phyloP scores from a whole-genome alignment of 2,113 vertebrate genomes.

The Pachypanchax playfairii region DNA sequence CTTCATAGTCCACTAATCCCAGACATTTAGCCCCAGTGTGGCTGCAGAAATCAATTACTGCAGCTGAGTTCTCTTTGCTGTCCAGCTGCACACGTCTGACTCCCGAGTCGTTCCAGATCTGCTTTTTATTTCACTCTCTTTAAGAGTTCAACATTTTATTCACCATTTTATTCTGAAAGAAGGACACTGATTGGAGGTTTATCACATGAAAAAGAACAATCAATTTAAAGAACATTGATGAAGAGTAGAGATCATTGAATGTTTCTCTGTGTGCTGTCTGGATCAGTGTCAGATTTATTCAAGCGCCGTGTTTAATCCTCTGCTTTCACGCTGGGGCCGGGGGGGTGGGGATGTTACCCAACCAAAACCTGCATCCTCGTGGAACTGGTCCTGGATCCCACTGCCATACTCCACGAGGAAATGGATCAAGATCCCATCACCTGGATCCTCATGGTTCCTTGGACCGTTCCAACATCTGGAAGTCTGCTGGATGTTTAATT shows the following conservation, averaged over 20 bases:
- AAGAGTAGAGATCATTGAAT: not conserved
- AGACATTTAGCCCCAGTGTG: conserved; percentile 58
- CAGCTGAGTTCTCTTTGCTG: conserved; percentile 51
- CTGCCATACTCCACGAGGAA: no score
- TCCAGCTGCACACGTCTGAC: conserved; percentile 25
- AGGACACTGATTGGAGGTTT: not conserved
- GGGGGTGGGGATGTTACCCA: no score
- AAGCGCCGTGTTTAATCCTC: not conserved
- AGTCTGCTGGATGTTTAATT: no score
- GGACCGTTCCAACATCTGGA: no score
- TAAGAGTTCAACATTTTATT: not conserved
- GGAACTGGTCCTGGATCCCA: no score
- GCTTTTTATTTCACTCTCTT: not conserved
- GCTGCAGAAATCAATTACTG: conserved; percentile 68
- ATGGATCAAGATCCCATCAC: no score
- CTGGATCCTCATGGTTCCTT: no score
- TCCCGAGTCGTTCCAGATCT: not conserved
- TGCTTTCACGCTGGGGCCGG: conserved; percentile 7
- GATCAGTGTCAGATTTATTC: conserved; percentile 11
- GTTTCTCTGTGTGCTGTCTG: not conserved
- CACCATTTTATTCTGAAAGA: no score
- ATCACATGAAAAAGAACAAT: not conserved
- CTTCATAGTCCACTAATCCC: conserved; percentile 73
- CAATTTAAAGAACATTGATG: no score
- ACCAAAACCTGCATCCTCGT: no score